phyloP scores from a whole-genome alignment of 2,113 vertebrate genomes.

The Poeciliopsis retropinna region DNA sequence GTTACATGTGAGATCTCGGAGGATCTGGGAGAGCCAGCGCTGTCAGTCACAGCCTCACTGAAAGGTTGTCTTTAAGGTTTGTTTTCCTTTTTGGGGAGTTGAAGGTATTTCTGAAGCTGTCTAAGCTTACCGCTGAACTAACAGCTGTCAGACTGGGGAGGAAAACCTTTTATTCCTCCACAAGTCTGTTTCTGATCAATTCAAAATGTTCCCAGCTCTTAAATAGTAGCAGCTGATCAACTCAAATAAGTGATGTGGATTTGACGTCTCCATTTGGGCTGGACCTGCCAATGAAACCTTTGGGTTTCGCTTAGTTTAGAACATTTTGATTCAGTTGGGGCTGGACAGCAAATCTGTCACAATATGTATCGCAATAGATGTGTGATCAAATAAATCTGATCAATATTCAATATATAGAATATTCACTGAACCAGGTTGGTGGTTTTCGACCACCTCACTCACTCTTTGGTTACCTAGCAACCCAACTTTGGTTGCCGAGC shows the following conservation, averaged over 20 bases:
- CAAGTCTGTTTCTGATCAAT: background rate
- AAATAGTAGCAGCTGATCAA: background rate
- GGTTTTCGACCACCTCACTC: no score
- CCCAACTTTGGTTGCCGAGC: conserved; percentile 1
- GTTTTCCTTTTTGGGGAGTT: conserved; percentile 5
- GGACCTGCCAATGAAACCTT: no score
- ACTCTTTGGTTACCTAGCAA: no score
- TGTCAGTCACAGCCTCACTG: conserved; percentile 16
- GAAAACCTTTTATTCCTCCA: background rate
- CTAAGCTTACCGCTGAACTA: conserved; percentile 18
- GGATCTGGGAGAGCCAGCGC: conserved; percentile 4
- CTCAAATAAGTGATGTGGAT: conserved; percentile 7
- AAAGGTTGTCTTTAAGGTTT: conserved; percentile 8
- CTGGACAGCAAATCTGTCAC: no score
- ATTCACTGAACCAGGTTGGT: no score
- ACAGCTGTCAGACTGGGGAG: conserved; percentile 1
- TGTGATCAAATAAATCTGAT: no score
- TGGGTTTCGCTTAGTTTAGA: no score
- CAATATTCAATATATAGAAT: no score
- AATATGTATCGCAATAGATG: no score
- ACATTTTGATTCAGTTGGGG: no score
- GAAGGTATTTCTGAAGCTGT: conserved; percentile 13
- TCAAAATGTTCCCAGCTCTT: background rate
- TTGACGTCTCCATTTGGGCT: conserved; percentile 8
- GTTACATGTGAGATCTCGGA: conserved; percentile 17